Evolutionary conservation across 2,888 invertebrate species (phyloP), one percentile per base, ranked within the genome.

Genomic region (Nephrocerus scutellatus): DNA sequence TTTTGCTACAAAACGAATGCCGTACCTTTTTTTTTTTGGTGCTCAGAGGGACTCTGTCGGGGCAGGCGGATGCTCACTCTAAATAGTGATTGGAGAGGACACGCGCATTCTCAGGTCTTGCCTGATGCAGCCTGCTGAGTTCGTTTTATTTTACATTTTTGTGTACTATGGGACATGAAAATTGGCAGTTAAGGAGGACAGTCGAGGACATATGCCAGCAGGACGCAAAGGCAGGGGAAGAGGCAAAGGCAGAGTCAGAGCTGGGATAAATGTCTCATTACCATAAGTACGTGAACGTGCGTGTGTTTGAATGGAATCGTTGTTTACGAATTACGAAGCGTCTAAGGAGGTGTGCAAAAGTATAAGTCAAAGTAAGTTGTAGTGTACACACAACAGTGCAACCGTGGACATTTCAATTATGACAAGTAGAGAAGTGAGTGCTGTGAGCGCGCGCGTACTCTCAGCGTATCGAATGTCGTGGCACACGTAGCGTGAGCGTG

Each of bases 391-490:
- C 37, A 39, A 44, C 26, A 39, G 28, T 12, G 9, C 15, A 30
- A 41, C n/a, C n/a, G n/a, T n/a, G n/a, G n/a, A n/a, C n/a, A n/a
- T n/a, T n/a, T n/a, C n/a, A n/a, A n/a, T n/a, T n/a, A n/a, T n/a
- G n/a, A n/a, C n/a, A 49, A 51, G 45, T 50, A 47, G 48, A 48
- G 47, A 50, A 51, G 50, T 41, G 49, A 48, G 50, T 43, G 34
- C 30, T 24, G 8, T 30, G 34, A 25, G 32, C 9, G 31, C 30
- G 26, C 28, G 19, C 21, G 37, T 41, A 36, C 39, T 23, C 43
- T 42, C 48, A 45, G 52, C 52, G 51, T 52, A 49, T 46, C 52
- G 46, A 52, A 53, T 53, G 31, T 45, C 38, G 44, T 50, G 53
- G 50, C 53, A 52, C 52, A 53, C 53, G 51, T 20, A 13, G 39